Evolutionary conservation across 2,797 vertebrate species (phyloP).

Genomic region (Sebastes kiyomatsui): DNA sequence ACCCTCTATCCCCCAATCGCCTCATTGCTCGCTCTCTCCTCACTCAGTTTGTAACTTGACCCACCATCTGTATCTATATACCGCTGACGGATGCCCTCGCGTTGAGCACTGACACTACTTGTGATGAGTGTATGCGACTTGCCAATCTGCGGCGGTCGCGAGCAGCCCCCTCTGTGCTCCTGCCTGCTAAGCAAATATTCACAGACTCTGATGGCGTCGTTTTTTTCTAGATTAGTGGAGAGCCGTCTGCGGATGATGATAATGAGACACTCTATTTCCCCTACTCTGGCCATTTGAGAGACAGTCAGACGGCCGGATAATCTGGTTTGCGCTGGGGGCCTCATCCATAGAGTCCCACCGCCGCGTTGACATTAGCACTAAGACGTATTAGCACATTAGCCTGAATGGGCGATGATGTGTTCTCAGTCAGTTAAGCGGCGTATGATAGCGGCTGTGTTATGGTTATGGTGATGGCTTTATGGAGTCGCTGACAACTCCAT

Average conservation of each 20-base stretch:
- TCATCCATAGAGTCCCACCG: constrained; percentile 66
- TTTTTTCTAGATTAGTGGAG: constrained; percentile 70
- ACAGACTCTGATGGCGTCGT: constrained; percentile 57
- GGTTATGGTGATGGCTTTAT: constrained; percentile 77
- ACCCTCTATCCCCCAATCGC: constrained; percentile 54
- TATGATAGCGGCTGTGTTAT: constrained; percentile 68
- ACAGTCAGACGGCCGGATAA: constrained; percentile 69
- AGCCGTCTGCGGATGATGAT: constrained; percentile 71
- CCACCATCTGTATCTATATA: constrained; percentile 64
- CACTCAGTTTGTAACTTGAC: constrained; percentile 69
- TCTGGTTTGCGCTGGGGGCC: constrained; percentile 74
- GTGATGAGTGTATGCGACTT: constrained; percentile 60
- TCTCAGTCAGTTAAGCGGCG: constrained; percentile 74
- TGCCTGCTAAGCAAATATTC: constrained; percentile 72
- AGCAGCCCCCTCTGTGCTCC: constrained; percentile 18
- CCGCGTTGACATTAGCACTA: constrained; percentile 71
- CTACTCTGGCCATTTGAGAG: constrained; percentile 69
- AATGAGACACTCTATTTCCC: constrained; percentile 75
- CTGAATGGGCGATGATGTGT: constrained; percentile 76
- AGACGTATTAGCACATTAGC: constrained; percentile 81
- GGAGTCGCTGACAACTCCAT: constrained; percentile 69
- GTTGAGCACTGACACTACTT: constrained; percentile 45
- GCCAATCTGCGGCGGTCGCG: constrained; percentile 42
- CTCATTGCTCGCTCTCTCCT: constrained; percentile 48
- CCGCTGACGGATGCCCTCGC: constrained; percentile 60